Conservation (phyloP, 2,797 vertebrate species). For the Lacerta agilis region DNA sequence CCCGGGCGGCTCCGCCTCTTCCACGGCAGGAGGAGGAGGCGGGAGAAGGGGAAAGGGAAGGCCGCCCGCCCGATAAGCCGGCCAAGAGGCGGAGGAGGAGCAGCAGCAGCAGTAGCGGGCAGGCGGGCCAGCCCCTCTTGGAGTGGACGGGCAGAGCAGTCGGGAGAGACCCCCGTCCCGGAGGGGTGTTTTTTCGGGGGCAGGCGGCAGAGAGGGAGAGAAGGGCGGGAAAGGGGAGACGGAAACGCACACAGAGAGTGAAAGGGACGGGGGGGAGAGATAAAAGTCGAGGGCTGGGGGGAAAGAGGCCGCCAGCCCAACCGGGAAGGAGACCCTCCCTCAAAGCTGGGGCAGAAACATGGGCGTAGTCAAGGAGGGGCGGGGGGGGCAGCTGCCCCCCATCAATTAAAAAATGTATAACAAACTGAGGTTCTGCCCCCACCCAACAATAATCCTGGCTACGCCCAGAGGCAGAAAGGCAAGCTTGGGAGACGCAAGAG, state of each 20-base stretch:
- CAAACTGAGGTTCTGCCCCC: no score
- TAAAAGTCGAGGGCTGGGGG: background rate
- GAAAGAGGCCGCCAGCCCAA: background rate
- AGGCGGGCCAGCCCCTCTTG: background rate
- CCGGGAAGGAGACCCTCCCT: no score
- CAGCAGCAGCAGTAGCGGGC: background rate
- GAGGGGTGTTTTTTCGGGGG: no score
- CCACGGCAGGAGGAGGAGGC: conserved; percentile 28
- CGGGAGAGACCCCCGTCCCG: background rate
- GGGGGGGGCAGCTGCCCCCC: no score
- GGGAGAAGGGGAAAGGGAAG: background rate
- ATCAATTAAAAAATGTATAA: no score
- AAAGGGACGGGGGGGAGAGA: no score
- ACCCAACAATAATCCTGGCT: no score
- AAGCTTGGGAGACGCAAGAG: no score
- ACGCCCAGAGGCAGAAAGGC: background rate
- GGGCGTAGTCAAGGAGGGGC: no score
- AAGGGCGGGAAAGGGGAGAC: background rate
- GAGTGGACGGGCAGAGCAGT: background rate
- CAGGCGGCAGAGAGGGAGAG: background rate
- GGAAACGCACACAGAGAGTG: no score
- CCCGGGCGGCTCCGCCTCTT: conserved; percentile 9
- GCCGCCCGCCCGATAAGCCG: conserved; percentile 26
- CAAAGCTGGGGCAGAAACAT: background rate
- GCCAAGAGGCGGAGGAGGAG: background rate